Evolutionary conservation across 2,888 invertebrate species (phyloP), one percentile per base, ranked within the genome.

Genomic region (Melanargia galathea): DNA sequence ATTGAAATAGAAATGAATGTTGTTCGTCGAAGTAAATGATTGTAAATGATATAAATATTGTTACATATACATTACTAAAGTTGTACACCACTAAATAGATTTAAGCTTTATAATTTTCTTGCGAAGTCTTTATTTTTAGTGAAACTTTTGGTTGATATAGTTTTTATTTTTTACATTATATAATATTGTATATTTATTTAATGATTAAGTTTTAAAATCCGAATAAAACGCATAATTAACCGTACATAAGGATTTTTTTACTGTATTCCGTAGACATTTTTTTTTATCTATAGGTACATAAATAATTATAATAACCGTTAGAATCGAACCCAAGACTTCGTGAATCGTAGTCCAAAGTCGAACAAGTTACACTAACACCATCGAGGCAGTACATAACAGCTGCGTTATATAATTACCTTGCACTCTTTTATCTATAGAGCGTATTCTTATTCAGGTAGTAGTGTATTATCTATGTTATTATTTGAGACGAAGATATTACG

Each of bases 181-280:
- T 46, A 22, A 22, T 20, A 11, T 57, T 46, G 20, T 45, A 6
- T 30, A 43, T 45, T 46, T 46, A 6, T 43, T 45, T 43, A 24
- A 43, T 24, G 30, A n/a, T n/a, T n/a, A n/a, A n/a, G n/a, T n/a
- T n/a, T n/a, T n/a, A n/a, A n/a, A n/a, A 46, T 33, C 22, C 11
- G 11, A 57, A 46, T 57, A 57, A 57, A 57, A 57, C 30, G 30
- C 46, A 57, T 57, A 46, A 57, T 33, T 57, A 45, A 46, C 18
- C 13, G 46, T 20, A 11, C 6, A 4, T 18, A 4, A 20, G 57
- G 13, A 13, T 57, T 45, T 55, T 52, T 22, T 49, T 49, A n/a
- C n/a, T n/a, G n/a, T n/a, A n/a, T n/a, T n/a, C n/a, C n/a, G n/a
- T n/a, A n/a, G n/a, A n/a, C n/a, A n/a, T n/a, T 16, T 2, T 30